phyloP scores from a whole-genome alignment of 2,797 vertebrate genomes.

The Chromobotia macracanthus region DNA sequence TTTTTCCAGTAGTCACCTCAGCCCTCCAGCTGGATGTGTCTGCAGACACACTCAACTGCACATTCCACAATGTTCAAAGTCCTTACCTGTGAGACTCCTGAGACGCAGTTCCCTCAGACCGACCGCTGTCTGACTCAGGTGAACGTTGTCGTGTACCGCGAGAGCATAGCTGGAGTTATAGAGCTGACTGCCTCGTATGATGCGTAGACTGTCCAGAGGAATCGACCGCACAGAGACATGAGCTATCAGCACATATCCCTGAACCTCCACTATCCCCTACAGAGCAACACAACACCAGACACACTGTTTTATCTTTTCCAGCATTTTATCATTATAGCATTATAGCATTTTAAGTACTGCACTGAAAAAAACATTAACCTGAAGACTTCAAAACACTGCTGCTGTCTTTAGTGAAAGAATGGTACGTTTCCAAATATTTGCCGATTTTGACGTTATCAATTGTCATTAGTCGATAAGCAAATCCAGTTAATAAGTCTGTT shows the following conservation, averaged over 20 bases:
- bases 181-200: conserved; percentile 92
- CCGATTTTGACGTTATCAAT: no score
- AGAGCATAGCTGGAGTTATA: conserved; percentile 88
- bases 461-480: no score
- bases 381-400: no score
- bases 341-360: no score
- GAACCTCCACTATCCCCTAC: conserved; percentile 92
- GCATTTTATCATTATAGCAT: no score
- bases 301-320: no score
- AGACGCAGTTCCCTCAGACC: conserved; percentile 86
- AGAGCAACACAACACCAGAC: not conserved
- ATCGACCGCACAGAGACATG: conserved; percentile 80
- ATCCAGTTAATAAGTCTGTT: not conserved
- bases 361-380: no score
- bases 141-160: conserved; percentile 83
- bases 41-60: not conserved
- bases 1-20: no score
- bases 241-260: conserved; percentile 92
- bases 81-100: conserved; percentile 86
- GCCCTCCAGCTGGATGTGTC: no score
- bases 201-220: conserved; percentile 87
- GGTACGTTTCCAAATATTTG: no score
- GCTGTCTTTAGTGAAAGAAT: no score
- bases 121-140: conserved; percentile 10
- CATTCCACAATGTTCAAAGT: not conserved